These are phyloP conservation scores for Tachuris rubrigastra DNA, from an alignment of 2,113 vertebrate genomes.

Conservation along the genomic window DNA sequence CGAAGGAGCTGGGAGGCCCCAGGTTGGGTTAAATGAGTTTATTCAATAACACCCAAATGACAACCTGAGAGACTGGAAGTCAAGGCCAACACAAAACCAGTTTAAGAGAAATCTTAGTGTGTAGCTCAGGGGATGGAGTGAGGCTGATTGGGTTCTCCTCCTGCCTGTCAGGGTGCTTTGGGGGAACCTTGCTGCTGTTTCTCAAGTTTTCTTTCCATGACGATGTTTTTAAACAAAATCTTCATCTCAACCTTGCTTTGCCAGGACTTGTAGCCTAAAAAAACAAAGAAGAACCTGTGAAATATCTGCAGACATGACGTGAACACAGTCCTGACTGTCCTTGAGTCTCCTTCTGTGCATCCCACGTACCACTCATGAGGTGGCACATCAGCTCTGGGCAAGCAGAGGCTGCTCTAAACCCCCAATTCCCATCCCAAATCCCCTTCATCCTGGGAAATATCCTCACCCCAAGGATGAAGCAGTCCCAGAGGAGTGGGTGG, in stretches of 20 bases:
- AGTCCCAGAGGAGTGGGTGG: not conserved
- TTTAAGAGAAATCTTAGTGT: not conserved
- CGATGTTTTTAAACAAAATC: not conserved
- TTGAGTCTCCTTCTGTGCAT: not conserved
- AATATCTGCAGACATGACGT: not conserved
- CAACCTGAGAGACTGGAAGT: not conserved
- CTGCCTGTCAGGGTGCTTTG: not conserved
- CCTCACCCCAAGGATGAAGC: not conserved
- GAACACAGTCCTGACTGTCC: not conserved
- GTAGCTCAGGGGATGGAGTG: not conserved
- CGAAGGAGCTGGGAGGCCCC: not conserved
- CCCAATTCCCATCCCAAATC: not conserved
- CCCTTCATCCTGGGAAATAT: not conserved
- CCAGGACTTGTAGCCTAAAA: not conserved
- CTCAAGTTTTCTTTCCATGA: accelerated
- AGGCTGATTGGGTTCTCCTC: not conserved
- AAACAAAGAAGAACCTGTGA: not conserved
- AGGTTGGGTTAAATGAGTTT: not conserved
- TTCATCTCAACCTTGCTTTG: not conserved
- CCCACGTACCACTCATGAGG: accelerated
- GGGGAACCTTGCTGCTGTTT: not conserved
- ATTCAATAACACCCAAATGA: not conserved
- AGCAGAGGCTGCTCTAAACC: not conserved
- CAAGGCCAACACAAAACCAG: not conserved
- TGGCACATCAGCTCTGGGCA: not conserved